Conservation (phyloP, 2,888 invertebrate genomes). For the Mythimna lalbum region DNA sequence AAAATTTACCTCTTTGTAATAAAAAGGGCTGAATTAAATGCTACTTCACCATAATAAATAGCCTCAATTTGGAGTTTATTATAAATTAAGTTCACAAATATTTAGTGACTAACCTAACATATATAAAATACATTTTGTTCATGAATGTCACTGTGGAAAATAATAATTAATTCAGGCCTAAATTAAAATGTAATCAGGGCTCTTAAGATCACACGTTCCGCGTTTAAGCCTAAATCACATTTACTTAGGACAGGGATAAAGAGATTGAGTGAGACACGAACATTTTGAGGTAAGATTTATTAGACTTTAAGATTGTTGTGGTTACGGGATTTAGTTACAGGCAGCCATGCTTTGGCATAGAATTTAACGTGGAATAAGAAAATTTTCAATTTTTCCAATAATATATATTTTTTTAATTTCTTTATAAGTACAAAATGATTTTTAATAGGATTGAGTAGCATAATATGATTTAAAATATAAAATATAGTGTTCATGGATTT, state of each 20-base stretch:
- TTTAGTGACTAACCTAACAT: background rate
- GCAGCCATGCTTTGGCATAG: too few relatives aligned
- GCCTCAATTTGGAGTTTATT: too few relatives aligned
- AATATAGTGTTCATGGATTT: too few relatives aligned
- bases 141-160: background rate
- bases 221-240: conserved; percentile 14
- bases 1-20: too few relatives aligned
- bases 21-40: too few relatives aligned
- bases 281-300: conserved; percentile 35
- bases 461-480: too few relatives aligned
- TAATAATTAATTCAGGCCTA: conserved; percentile 8
- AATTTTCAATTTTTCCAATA: too few relatives aligned
- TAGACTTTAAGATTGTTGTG: background rate
- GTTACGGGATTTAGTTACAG: background rate
- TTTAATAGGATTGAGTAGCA: too few relatives aligned
- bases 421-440: too few relatives aligned
- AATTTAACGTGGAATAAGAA: too few relatives aligned
- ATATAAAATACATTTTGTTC: background rate
- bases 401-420: too few relatives aligned
- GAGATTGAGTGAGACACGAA: background rate
- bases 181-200: conserved; percentile 41
- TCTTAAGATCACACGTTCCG: conserved; percentile 18
- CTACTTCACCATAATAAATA: too few relatives aligned
- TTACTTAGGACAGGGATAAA: conserved; percentile 2
- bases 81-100: background rate